Percentiles rank a stretch among this genome's conserved stretches.
phyloP scores from a whole-genome alignment of 2,888 invertebrate genomes.

The Drosophila siamana region DNA sequence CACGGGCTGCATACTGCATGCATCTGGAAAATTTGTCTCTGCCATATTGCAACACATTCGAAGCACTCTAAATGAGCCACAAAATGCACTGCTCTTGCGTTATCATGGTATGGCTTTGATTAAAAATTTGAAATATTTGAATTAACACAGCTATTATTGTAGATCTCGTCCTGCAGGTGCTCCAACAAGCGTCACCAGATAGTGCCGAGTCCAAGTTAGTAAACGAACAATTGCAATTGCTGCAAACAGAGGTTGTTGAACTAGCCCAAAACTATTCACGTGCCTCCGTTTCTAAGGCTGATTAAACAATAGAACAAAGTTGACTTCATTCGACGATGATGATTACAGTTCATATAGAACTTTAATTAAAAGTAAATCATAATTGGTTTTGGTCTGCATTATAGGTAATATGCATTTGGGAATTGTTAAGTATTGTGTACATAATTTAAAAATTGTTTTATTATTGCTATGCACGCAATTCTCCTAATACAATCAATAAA shows the following conservation, averaged over 20 bases:
- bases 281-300: slow-evolving; percentile 79
- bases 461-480: slow-evolving; percentile 66
- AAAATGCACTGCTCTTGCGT: slow-evolving; percentile 88
- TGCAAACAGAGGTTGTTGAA: slow-evolving; percentile 74
- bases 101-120: slow-evolving; percentile 89
- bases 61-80: slow-evolving; percentile 89
- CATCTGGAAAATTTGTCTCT: slow-evolving; percentile 97
- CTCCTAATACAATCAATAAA: slow-evolving; percentile 58
- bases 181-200: slow-evolving; percentile 87
- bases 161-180: slow-evolving; percentile 89
- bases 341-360: slow-evolving; percentile 3
- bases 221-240: slow-evolving; percentile 82
- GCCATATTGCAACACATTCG: slow-evolving; percentile 91
- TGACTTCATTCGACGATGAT: not conserved
- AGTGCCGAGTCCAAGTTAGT: slow-evolving; percentile 86
- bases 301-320: slow-evolving; percentile 49
- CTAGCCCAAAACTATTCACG: slow-evolving; percentile 80
- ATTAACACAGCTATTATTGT: slow-evolving; percentile 28
- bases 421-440: slow-evolving; percentile 53
- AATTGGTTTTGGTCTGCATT: slow-evolving; percentile 57
- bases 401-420: slow-evolving; percentile 23
- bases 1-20: slow-evolving; percentile 94
- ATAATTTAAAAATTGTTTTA: slow-evolving; percentile 56
- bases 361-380: slow-evolving; percentile 6
- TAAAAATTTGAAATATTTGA: not conserved